A percentile compares a stretch with the other conserved stretches of the same genome.
phyloP scores from a whole-genome alignment of 2,888 invertebrate species.

The Drosophila hamatofila region DNA sequence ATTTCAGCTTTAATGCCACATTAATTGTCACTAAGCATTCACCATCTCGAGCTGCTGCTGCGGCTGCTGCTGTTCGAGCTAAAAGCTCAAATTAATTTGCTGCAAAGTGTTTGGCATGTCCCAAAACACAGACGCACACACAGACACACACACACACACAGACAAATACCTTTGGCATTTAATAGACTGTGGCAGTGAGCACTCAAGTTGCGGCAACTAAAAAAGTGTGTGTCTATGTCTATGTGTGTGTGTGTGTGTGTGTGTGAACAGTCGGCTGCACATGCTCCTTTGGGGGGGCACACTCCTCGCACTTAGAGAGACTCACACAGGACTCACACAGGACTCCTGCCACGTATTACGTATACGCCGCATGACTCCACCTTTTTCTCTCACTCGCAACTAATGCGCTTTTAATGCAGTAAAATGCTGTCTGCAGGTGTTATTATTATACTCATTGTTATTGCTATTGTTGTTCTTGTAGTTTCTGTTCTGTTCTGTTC shows the following conservation, averaged over 20 bases:
- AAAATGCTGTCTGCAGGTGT: slow-evolving; percentile 52
- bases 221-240: slow-evolving; percentile 7
- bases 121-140: slow-evolving; percentile 20
- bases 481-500: neutral
- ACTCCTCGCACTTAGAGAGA: no score
- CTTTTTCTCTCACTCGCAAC: slow-evolving; percentile 1
- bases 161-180: slow-evolving; percentile 26
- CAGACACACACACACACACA: slow-evolving; percentile 11
- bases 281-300: slow-evolving; percentile 24
- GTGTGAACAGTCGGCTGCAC: slow-evolving; percentile 19
- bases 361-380: slow-evolving; percentile 38
- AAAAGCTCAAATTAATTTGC: slow-evolving; percentile 38
- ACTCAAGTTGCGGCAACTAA: slow-evolving; percentile 42
- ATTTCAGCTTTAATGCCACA: slow-evolving; percentile 46
- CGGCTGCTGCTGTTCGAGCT: slow-evolving; percentile 10
- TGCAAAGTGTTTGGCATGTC: slow-evolving; percentile 31
- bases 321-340: neutral
- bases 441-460: slow-evolving; percentile 25
- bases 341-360: slow-evolving; percentile 26
- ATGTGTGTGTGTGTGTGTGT: slow-evolving; percentile 12
- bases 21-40: slow-evolving; percentile 36
- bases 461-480: neutral
- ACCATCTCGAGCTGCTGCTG: slow-evolving; percentile 1
- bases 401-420: slow-evolving; percentile 61
- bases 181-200: slow-evolving; percentile 44